Evolutionary conservation across 2,888 invertebrate genomes (phyloP).

Genomic region (Parnassius smintheus): DNA sequence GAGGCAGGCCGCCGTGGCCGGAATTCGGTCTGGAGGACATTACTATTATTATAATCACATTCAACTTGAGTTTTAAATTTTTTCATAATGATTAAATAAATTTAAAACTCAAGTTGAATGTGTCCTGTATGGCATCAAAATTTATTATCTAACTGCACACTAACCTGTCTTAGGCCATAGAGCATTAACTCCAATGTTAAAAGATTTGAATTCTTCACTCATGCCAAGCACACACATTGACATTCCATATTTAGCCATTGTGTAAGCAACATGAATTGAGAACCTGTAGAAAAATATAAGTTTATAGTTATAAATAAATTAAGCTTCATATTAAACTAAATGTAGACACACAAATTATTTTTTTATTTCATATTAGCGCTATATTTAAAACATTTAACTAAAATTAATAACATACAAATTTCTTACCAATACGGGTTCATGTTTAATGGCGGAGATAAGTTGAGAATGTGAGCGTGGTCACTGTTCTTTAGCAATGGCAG

Average conservation of each 20-base stretch:
- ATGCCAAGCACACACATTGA: conserved; percentile 98
- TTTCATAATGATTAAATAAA: no score
- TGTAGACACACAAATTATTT: no score
- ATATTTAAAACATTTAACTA: no score
- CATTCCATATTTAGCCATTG: conserved; percentile 99
- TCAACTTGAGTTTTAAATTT: no score
- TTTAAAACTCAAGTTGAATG: no score
- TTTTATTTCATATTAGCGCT: no score
- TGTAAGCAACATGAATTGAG: conserved; percentile 95
- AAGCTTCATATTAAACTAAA: no score
- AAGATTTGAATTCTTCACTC: conserved; percentile 93
- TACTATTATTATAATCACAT: no score
- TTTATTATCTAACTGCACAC: conserved; percentile 11
- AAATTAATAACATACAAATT: neutral
- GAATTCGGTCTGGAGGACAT: no score
- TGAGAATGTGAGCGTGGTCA: conserved; percentile 95
- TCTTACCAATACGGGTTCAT: conserved; percentile 91
- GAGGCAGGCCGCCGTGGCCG: no score
- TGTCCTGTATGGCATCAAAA: no score
- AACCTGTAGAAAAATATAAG: conserved; percentile 74
- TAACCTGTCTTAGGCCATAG: conserved; percentile 96
- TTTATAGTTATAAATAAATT: no score
- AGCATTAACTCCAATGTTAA: conserved; percentile 95
- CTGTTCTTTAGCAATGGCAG: conserved; percentile 93
- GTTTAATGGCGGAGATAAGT: conserved; percentile 96